Evolutionary conservation across 2,888 invertebrate species (phyloP), one percentile per base, ranked within the genome.

Genomic region (Belgica antarctica): DNA sequence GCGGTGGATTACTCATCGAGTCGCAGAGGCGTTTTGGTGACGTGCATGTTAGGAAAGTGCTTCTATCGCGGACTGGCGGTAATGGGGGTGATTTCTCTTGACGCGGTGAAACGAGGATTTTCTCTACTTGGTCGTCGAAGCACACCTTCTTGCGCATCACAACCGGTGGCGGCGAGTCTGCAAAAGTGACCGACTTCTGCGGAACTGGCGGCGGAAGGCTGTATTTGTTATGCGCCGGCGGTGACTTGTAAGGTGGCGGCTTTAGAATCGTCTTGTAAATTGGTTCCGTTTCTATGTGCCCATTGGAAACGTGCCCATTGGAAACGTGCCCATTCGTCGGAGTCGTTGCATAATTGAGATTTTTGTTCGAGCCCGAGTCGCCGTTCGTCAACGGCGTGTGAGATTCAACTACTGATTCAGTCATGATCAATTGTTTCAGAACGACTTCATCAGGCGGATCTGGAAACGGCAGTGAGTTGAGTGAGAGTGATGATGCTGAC

Each of bases 401-500:
- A 4, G 90, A 90, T 2, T 89, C 90, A 1, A 31, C 41, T 10
- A 15, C 12, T 46, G 15, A 12, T 7, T 46, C 46, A 15, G 8
- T 46, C 46, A 24, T 63, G 10, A 85, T 84, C 7, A 88, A 78
- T 71, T 88, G 87, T 62, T 81, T 81, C 15, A 78, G 71, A 1
- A 75, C 41, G 31, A 81, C 81, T 3, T 76, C 76, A 24, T 75
- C 73, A 36, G 87, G 87, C 46, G 88, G 87, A 61, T 85, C 89
- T 1, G 91, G 92, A 15, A 90, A 91, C 0, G 90, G 90, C 71
- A 91, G 78, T n/a, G 90, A 90, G 74, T 92, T 91, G 46, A 91
- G 78, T 24, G 91, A 91, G 10, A 90, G 80, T 12, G 88, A 90
- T 0, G 90, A 90, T 19, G 70, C 59, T 19, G 36, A 25, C 70